Percentiles rank a stretch among this genome's conserved stretches.
Conservation (phyloP, 2,888 invertebrate genomes). For the Epirrhoe tristata region DNA sequence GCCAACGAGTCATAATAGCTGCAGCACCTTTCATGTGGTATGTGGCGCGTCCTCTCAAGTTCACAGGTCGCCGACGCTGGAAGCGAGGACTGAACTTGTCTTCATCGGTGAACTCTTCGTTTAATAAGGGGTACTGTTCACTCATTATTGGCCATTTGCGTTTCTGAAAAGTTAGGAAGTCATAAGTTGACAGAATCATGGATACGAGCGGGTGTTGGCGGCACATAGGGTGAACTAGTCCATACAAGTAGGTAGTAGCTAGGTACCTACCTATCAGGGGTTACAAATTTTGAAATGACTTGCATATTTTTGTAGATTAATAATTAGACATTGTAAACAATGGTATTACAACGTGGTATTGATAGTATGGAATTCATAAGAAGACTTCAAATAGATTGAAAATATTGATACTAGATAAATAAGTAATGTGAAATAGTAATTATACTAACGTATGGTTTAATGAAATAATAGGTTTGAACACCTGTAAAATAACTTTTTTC, state of each 20-base stretch:
- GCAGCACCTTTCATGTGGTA: slow-evolving; percentile 69
- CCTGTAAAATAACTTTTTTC: slow-evolving; percentile 23
- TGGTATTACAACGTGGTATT: no score
- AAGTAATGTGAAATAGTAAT: no score
- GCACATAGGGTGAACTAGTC: background rate
- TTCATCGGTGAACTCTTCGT: slow-evolving; percentile 70
- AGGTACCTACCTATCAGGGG: no score
- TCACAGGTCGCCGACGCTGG: slow-evolving; percentile 53
- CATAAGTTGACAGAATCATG: background rate
- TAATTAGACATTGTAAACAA: no score
- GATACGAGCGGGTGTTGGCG: no score
- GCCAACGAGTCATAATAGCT: slow-evolving; percentile 70
- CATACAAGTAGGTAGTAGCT: no score
- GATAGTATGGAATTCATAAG: no score
- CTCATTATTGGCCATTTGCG: slow-evolving; percentile 71
- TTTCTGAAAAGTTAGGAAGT: slow-evolving; percentile 28
- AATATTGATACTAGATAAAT: no score
- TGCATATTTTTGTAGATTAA: no score
- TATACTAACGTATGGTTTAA: slow-evolving; percentile 19
- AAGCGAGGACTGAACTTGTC: slow-evolving; percentile 59
- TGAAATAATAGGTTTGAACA: slow-evolving; percentile 28
- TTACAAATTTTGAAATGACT: no score
- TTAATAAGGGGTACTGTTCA: slow-evolving; percentile 72
- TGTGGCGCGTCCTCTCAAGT: slow-evolving; percentile 55
- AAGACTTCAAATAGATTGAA: no score